Evolutionary conservation across 2,888 invertebrate genomes (phyloP).

Genomic region (Melieria picta): DNA sequence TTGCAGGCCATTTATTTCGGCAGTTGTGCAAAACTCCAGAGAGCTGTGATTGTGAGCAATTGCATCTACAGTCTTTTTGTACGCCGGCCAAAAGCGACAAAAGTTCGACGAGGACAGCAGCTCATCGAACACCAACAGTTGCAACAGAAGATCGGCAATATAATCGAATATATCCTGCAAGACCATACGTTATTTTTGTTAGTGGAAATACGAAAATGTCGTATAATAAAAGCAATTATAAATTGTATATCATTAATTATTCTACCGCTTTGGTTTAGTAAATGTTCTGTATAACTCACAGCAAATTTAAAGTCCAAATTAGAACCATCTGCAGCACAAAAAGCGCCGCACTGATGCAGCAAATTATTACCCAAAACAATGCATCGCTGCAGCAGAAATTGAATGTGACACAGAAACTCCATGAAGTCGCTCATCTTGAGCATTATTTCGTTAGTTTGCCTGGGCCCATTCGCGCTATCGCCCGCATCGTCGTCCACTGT

Average conservation of each 20-base stretch:
- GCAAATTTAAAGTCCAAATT: constrained; percentile 56
- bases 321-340: constrained; percentile 69
- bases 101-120: constrained; percentile 57
- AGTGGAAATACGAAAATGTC: background rate
- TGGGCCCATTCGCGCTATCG: constrained; percentile 48
- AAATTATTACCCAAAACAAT: constrained; percentile 78
- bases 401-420: constrained; percentile 73
- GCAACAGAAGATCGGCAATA: constrained; percentile 74
- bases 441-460: constrained; percentile 47
- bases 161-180: constrained; percentile 66
- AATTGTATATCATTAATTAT: background rate
- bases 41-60: constrained; percentile 72
- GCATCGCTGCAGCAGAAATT: constrained; percentile 76
- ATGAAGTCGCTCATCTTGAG: constrained; percentile 69
- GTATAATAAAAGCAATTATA: background rate
- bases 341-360: constrained; percentile 78
- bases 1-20: constrained; percentile 74
- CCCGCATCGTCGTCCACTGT: constrained; percentile 45
- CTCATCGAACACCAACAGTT: constrained; percentile 71
- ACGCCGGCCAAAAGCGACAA: constrained; percentile 78
- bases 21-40: constrained; percentile 70
- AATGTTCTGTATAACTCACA: constrained; percentile 40
- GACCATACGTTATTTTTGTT: constrained; percentile 6
- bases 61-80: constrained; percentile 78
- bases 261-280: background rate